These are phyloP conservation scores for Cryptocephalus primarius DNA, from an alignment of 2,888 invertebrate species.

Conservation along the genomic window DNA sequence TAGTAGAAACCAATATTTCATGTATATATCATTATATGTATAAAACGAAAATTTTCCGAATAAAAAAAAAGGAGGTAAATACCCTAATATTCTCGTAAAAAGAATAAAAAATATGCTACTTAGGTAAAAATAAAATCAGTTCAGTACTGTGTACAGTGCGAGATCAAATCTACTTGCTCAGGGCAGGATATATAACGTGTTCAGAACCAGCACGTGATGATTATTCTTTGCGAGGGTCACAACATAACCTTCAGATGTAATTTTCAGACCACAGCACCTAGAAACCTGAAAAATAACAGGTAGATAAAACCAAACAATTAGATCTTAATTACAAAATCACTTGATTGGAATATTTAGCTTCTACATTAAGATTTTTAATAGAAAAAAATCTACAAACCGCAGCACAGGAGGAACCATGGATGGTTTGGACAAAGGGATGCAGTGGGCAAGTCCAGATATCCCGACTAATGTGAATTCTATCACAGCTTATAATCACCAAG, in stretches of 20 bases:
- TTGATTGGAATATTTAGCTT: too few relatives aligned
- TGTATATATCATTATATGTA: too few relatives aligned
- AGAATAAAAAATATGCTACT: constrained; percentile 16
- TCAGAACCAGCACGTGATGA: constrained; percentile 94
- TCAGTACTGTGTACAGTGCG: constrained; percentile 36
- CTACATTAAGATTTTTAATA: neutral
- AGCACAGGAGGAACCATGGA: too few relatives aligned
- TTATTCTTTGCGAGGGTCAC: constrained; percentile 97
- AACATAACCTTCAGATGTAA: constrained; percentile 92
- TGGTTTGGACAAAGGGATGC: too few relatives aligned
- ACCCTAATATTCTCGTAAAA: constrained; percentile 2
- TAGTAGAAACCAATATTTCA: too few relatives aligned
- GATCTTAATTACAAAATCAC: too few relatives aligned
- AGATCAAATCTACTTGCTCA: constrained; percentile 38
- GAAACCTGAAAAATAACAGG: constrained; percentile 62
- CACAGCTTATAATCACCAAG: too few relatives aligned
- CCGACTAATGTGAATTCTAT: too few relatives aligned
- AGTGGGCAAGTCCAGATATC: too few relatives aligned
- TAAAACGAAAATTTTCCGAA: too few relatives aligned
- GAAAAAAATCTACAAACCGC: neutral
- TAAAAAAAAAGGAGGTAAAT: too few relatives aligned
- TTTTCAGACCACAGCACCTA: constrained; percentile 94
- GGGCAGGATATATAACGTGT: constrained; percentile 82
- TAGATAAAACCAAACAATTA: neutral
- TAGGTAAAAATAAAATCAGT: constrained; percentile 31